These are phyloP conservation scores for Bombus cullumanus DNA, from an alignment of 1,140 invertebrate genomes.

Conservation along the genomic window DNA sequence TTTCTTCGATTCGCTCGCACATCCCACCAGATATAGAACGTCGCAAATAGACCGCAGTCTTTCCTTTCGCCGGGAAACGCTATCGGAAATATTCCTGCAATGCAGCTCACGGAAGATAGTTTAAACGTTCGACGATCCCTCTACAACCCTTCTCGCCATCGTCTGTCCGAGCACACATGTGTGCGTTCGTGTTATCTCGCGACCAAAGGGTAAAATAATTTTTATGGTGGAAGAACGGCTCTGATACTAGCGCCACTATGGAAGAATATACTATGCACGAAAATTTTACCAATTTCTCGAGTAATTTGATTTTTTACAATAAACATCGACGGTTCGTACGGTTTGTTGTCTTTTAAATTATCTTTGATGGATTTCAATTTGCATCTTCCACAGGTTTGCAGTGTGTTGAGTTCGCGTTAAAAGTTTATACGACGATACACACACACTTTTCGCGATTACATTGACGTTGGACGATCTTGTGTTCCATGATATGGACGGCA, in stretches of 20 bases:
- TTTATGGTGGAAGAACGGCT: neutral
- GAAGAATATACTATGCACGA: too few relatives aligned
- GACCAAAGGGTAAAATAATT: constrained; percentile 40
- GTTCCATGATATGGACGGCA: neutral
- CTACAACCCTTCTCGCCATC: neutral
- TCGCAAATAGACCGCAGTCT: constrained; percentile 60
- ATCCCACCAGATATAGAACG: constrained; percentile 54
- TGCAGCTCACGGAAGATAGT: constrained; percentile 34
- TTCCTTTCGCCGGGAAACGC: constrained; percentile 40
- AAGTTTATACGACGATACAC: too few relatives aligned
- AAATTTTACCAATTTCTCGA: too few relatives aligned
- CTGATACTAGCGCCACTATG: neutral
- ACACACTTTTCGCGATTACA: neutral
- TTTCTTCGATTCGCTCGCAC: constrained; percentile 62
- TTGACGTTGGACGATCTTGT: neutral
- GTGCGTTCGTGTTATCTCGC: neutral
- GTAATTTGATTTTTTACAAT: neutral
- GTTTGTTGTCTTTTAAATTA: neutral
- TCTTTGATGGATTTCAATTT: neutral
- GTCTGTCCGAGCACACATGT: neutral
- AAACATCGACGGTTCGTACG: neutral
- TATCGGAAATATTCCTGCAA: constrained; percentile 60
- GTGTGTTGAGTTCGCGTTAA: too few relatives aligned
- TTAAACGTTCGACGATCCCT: neutral
- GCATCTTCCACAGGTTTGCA: neutral